Conservation (phyloP, 2,797 vertebrate genomes). For the Malurus splendens region DNA sequence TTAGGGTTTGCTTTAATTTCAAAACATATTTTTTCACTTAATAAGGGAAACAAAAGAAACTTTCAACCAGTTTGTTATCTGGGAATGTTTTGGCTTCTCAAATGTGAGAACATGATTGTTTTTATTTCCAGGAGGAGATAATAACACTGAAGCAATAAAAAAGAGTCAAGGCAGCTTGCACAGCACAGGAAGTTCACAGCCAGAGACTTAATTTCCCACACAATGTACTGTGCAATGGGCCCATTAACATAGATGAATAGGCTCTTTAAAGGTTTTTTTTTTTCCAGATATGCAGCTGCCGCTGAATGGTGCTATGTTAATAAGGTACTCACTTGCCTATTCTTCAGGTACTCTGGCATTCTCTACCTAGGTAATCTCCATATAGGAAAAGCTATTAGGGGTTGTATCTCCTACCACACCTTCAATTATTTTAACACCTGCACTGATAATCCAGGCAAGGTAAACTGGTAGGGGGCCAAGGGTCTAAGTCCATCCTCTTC, state of each 20-base stretch:
- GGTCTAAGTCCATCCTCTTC: constrained; percentile 73
- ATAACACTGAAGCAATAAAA: constrained; percentile 82
- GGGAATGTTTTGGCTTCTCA: constrained; percentile 79
- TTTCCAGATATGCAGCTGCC: constrained; percentile 85
- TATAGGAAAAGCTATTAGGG: constrained; percentile 77
- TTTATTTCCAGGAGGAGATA: constrained; percentile 83
- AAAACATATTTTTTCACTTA: constrained; percentile 78
- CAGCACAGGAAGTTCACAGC: constrained; percentile 88
- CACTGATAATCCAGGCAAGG: constrained; percentile 80
- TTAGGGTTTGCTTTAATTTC: constrained; percentile 72
- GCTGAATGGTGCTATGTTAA: constrained; percentile 91
- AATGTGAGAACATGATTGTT: constrained; percentile 79
- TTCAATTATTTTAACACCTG: constrained; percentile 95
- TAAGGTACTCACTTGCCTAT: constrained; percentile 87
- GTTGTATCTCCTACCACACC: constrained; percentile 84
- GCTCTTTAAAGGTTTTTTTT: constrained; percentile 82
- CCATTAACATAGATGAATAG: constrained; percentile 92
- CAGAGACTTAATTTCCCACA: constrained; percentile 85
- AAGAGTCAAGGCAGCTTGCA: constrained; percentile 80
- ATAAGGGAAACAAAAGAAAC: constrained; percentile 78
- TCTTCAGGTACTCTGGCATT: constrained; percentile 83
- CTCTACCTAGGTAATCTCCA: constrained; percentile 89
- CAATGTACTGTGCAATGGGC: constrained; percentile 89
- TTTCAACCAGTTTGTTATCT: constrained; percentile 79
- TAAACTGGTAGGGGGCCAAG: constrained; percentile 80